These are phyloP conservation scores for Pocillopora grandis DNA, from an alignment of 92 coral and sea anemone genomes.

Conservation along the genomic window DNA sequence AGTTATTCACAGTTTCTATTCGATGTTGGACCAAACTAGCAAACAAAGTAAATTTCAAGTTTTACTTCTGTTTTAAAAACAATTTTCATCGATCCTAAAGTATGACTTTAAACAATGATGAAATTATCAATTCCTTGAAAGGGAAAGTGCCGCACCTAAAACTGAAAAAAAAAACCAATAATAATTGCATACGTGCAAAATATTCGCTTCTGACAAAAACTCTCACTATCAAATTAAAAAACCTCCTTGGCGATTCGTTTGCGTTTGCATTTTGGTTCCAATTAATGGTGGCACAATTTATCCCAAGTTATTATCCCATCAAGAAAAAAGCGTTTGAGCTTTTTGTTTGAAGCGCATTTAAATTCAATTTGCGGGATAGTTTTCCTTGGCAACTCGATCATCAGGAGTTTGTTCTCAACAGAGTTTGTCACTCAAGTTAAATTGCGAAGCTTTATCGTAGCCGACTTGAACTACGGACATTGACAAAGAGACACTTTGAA, in stretches of 20 bases:
- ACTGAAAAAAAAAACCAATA: too few relatives aligned
- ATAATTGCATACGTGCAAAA: too few relatives aligned
- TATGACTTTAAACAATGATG: too few relatives aligned
- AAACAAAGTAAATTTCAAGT: too few relatives aligned
- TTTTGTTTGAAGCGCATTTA: neutral
- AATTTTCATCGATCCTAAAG: too few relatives aligned
- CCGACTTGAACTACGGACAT: neutral
- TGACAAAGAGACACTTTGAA: constrained; percentile 21
- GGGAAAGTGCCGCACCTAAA: too few relatives aligned
- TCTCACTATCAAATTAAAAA: neutral
- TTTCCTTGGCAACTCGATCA: neutral
- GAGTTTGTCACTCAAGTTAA: constrained; percentile 21
- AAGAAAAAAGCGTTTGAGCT: neutral
- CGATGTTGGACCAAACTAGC: too few relatives aligned
- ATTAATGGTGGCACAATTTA: neutral
- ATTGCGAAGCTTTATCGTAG: constrained; percentile 1
- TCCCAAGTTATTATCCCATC: constrained; percentile 9
- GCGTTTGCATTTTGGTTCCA: neutral
- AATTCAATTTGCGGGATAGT: constrained; percentile 3
- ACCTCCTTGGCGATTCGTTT: neutral
- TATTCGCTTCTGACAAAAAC: too few relatives aligned
- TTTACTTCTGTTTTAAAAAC: too few relatives aligned
- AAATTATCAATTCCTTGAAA: too few relatives aligned
- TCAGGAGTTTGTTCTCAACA: neutral
- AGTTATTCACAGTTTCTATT: too few relatives aligned